Percentiles rank a stretch among this genome's conserved stretches.
Conservation (phyloP, 2,888 invertebrate genomes). For the Myathropa florea region DNA sequence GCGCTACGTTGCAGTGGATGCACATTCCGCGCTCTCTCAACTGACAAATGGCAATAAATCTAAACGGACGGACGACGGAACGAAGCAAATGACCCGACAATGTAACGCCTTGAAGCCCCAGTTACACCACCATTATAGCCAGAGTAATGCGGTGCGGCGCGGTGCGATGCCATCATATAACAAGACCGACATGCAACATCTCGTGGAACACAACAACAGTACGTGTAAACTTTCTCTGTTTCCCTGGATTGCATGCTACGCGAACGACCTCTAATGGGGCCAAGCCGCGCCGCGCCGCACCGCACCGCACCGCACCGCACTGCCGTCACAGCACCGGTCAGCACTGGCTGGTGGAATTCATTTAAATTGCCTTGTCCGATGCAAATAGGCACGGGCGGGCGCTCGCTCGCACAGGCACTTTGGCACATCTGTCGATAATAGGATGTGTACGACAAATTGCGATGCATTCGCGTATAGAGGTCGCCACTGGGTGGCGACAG, state of each 20-base stretch:
- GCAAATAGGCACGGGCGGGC: slow-evolving; percentile 48
- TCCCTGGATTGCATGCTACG: slow-evolving; percentile 62
- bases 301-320: slow-evolving; percentile 4
- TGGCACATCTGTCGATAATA: slow-evolving; percentile 59
- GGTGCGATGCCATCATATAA: slow-evolving; percentile 35
- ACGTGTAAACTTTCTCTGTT: slow-evolving; percentile 68
- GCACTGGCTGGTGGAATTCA: slow-evolving; percentile 46
- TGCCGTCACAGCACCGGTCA: slow-evolving; percentile 17
- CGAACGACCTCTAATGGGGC: slow-evolving; percentile 69
- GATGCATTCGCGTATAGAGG: slow-evolving; percentile 35
- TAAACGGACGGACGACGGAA: slow-evolving; percentile 49
- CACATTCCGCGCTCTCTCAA: slow-evolving; percentile 53
- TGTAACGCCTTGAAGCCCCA: slow-evolving; percentile 70
- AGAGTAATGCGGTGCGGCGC: slow-evolving; percentile 10
- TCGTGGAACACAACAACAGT: slow-evolving; percentile 31
- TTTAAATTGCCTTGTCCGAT: slow-evolving; percentile 62
- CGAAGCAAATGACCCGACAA: slow-evolving; percentile 66
- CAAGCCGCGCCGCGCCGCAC: slow-evolving; percentile 49
- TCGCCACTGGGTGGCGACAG: slow-evolving; percentile 23
- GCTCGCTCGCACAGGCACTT: slow-evolving; percentile 13
- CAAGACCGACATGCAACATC: slow-evolving; percentile 50
- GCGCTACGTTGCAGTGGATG: slow-evolving; percentile 51
- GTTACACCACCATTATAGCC: slow-evolving; percentile 54
- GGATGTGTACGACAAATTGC: slow-evolving; percentile 41
- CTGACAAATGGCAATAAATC: slow-evolving; percentile 67